Conservation (phyloP, 2,797 vertebrate species). For the Amniataba percoides region DNA sequence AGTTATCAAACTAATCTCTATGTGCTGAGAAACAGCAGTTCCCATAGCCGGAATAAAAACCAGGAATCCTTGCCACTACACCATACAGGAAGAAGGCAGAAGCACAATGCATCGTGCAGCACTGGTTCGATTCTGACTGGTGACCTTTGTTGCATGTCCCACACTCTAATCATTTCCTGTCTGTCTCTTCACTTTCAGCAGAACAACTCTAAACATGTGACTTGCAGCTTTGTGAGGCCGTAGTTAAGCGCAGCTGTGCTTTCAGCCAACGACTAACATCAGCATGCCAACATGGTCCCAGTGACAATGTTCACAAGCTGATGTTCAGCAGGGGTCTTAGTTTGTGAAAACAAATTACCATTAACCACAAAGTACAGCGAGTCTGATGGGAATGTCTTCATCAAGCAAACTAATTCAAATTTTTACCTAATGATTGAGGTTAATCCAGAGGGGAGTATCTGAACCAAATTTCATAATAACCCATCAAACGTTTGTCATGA, state of each 20-base stretch:
- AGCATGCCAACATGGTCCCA: slow-evolving; percentile 2
- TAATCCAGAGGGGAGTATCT: neutral
- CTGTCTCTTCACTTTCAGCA: neutral
- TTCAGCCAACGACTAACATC: neutral
- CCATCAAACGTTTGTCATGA: neutral
- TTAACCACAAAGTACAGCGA: neutral
- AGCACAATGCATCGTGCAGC: no score
- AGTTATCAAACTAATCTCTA: no score
- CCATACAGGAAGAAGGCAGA: no score
- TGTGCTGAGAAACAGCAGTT: no score
- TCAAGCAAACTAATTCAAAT: neutral
- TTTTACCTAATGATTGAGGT: neutral
- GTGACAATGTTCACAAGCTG: neutral
- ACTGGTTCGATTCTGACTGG: no score
- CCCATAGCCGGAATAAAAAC: no score
- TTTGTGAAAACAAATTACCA: neutral
- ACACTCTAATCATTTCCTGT: no score
- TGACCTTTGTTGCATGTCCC: no score
- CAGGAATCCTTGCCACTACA: no score
- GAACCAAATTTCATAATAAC: neutral
- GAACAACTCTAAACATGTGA: slow-evolving; percentile 1
- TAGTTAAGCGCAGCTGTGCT: neutral
- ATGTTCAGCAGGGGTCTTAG: neutral
- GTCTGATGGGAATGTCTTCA: neutral
- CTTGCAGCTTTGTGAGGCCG: neutral